Evolutionary conservation across 1,140 invertebrate species (phyloP).

Genomic region (Geopemphigus sp.): DNA sequence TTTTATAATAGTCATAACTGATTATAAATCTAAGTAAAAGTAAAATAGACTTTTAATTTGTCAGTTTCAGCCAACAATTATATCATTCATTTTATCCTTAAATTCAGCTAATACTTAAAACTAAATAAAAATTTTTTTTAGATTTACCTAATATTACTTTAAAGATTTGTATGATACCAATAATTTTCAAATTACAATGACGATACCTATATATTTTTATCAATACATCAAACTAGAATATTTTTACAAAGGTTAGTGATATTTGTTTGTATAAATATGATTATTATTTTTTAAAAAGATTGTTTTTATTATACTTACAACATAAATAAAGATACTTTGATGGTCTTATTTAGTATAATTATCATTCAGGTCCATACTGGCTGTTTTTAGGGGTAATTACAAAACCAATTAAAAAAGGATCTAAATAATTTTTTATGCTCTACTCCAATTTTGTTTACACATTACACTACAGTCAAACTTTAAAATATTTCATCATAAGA

Average conservation of each 20-base stretch:
- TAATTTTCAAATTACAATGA: neutral
- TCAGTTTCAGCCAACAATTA: too few species aligned
- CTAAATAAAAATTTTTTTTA: neutral
- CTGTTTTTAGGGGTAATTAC: too few species aligned
- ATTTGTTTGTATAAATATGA: neutral
- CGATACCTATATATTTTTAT: neutral
- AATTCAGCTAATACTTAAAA: neutral
- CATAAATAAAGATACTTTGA: neutral
- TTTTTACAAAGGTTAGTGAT: conserved; percentile 27
- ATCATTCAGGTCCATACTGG: too few species aligned
- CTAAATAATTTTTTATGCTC: too few species aligned
- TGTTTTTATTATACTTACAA: neutral
- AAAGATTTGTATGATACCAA: conserved; percentile 2
- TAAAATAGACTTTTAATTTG: too few species aligned
- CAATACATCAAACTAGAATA: neutral
- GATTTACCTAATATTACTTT: neutral
- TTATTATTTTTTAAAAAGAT: conserved; percentile 2
- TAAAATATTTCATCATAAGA: too few species aligned
- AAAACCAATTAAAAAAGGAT: too few species aligned
- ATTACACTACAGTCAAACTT: too few species aligned
- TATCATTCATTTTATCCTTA: too few species aligned
- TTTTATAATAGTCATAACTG: neutral
- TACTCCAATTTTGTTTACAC: too few species aligned
- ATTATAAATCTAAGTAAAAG: neutral
- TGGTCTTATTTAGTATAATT: neutral